These are phyloP conservation scores for Arizona elegans DNA, from an alignment of 2,113 vertebrate species.

Conservation along the genomic window DNA sequence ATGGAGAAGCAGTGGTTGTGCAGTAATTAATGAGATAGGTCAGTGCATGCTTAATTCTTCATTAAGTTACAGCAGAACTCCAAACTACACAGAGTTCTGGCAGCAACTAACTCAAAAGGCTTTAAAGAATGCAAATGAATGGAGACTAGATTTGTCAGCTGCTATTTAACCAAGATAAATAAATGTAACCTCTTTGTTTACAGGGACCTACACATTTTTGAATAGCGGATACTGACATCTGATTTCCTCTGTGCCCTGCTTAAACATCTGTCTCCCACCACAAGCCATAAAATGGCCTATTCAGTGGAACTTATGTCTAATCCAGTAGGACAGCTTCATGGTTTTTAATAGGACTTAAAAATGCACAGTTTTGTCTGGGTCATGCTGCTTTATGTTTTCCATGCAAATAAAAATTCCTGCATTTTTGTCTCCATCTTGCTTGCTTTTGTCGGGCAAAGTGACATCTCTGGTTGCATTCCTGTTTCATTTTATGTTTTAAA, in stretches of 20 bases:
- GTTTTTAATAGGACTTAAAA: not conserved
- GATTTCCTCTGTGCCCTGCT: not conserved
- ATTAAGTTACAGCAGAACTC: not conserved
- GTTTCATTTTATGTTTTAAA: not conserved
- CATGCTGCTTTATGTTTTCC: not conserved
- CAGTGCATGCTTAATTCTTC: not conserved
- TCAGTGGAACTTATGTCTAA: not conserved
- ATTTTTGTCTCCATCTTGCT: not conserved
- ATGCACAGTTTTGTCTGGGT: not conserved
- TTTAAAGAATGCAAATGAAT: not conserved
- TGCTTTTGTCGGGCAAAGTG: slow-evolving; percentile 23
- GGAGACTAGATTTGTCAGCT: not conserved
- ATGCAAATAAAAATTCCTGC: not conserved
- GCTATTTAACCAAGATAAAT: not conserved
- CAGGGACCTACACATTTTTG: not conserved
- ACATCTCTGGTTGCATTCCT: slow-evolving; percentile 17
- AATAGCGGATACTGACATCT: not conserved
- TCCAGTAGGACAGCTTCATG: not conserved
- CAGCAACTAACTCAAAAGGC: not conserved
- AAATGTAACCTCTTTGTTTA: not conserved
- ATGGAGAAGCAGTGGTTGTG: not conserved
- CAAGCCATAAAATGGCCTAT: not conserved
- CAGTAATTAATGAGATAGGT: not conserved
- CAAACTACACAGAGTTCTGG: not conserved
- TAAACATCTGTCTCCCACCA: not conserved